Evolutionary conservation across 1,140 invertebrate genomes (phyloP), one percentile per base, ranked within the genome.

Genomic region (Megathymus violae): DNA sequence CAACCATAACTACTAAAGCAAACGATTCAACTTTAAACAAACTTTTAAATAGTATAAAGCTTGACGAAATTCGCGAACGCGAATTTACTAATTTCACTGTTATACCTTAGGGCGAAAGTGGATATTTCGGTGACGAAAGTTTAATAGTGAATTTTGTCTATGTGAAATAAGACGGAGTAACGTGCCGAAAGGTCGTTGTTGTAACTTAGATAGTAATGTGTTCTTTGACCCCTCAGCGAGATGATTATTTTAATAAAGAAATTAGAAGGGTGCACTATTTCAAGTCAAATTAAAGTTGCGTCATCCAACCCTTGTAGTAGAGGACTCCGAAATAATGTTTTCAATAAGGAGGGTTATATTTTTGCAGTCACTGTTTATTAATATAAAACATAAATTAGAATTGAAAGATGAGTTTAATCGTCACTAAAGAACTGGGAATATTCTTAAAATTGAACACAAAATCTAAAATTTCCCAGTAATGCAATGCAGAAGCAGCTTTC

Each of bases 221-320:
- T 84, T 82, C 75, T 84, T 88, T 89, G 83, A 88, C 85, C 81
- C 85, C 69, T 80, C 60, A 54, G 51, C 61, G 71, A 80, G 76
- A 81, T 80, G 63, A 85, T 85, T 78, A 88, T 87, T 86, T 84
- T 85, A 84, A 88, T 85, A 82, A 78, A 78, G 73, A 85, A 74
- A 76, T 76, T 75, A 72, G 68, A 77, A 76, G 84, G 85, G 88
- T 78, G 79, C 68, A 80, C 73, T 81, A 78, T 78, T 84, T 75
- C 64, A 72, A 84, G 75, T 73, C 68, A 78, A 82, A 90, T 88
- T 90, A 83, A 81, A 81, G 80, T 80, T 80, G 54, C 73, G 74
- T 83, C 86, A 85, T 88, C 60, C 73, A 71, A 65, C 68, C 73
- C 70, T 76, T 68, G 22, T 73, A 76, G 70, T 71, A 59, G 70